Base-by-base conservation (phyloP, 2,888 invertebrate genomes). In the Drosophila subsilvestris region DNA sequence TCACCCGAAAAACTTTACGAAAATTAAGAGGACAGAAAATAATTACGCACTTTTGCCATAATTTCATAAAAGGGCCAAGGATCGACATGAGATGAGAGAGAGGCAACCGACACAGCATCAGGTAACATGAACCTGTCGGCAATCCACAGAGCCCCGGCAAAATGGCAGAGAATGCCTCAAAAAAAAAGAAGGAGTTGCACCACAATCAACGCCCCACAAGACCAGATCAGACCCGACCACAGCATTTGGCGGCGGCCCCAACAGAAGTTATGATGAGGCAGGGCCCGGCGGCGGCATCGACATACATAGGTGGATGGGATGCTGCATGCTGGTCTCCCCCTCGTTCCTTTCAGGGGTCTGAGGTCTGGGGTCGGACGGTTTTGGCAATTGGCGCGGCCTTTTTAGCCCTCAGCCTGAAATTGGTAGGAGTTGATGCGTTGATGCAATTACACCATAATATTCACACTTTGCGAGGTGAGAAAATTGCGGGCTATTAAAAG, bases 401-500 rank as follows among this genome's bases (percentile, higher is more conserved):
- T 79, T 76, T 86, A 76, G 82, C 86, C 89, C 78, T 79, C 80
- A 79, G 86, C 86, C 79, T 79, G 79, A 90, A 91, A 90, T 91
- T 91, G 91, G 90, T 91, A 90, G 90, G 90, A 90, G 91, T 91
- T 91, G 92, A 90, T 91, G 90, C 91, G 91, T 91, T 91, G 91
- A 91, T 91, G 91, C 91, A 91, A 91, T 91, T 91, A 91, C 91
- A 91, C 92, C 91, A 91, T 92, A 92, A 92, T 92, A 92, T 92
- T 92, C 92, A 92, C 92, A 92, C 92, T 92, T 92, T 91, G 91
- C 90, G 91, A 92, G 92, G 92, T 92, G 92, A 92, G 92, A 92
- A 92, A 92, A 92, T 92, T 92, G 91, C 91, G 79, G 90, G 91
- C 92, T 91, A 92, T 92, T 92, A 92, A 92, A 92, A 92, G 91